Percentiles rank a stretch among this genome's conserved stretches.
These are phyloP conservation scores for Beris chalybata DNA, from an alignment of 2,888 invertebrate species.

Conservation along the genomic window DNA sequence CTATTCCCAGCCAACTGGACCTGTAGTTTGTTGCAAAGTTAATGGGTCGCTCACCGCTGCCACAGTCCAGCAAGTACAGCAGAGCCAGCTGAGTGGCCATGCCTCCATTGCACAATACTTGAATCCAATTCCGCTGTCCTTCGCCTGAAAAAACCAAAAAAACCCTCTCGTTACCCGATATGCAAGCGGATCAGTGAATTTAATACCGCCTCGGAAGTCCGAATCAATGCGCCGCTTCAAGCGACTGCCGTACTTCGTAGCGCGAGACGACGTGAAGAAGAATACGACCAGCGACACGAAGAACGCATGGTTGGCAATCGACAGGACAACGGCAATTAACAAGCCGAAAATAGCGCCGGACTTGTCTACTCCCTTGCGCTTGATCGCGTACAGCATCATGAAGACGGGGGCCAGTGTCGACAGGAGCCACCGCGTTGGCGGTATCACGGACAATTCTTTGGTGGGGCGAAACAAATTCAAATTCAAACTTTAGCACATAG, in stretches of 20 bases:
- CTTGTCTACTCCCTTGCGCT: slow-evolving; percentile 66
- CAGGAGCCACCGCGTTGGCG: slow-evolving; percentile 54
- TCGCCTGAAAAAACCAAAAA: slow-evolving; percentile 58
- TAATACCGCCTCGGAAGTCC: slow-evolving; percentile 77
- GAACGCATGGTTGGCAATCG: slow-evolving; percentile 77
- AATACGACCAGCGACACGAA: slow-evolving; percentile 72
- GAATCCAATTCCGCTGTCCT: slow-evolving; percentile 86
- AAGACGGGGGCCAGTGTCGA: slow-evolving; percentile 61
- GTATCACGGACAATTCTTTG: slow-evolving; percentile 42
- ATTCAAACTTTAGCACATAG: background rate
- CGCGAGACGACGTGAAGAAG: slow-evolving; percentile 78
- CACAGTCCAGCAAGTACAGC: slow-evolving; percentile 77
- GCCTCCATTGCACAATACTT: slow-evolving; percentile 87
- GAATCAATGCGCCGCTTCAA: slow-evolving; percentile 71
- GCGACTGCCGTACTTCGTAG: slow-evolving; percentile 73
- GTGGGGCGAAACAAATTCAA: too few species aligned
- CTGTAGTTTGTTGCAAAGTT: slow-evolving; percentile 76
- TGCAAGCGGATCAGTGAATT: background rate
- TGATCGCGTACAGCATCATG: slow-evolving; percentile 68
- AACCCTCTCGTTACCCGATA: background rate
- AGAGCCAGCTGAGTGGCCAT: slow-evolving; percentile 79
- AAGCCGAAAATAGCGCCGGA: slow-evolving; percentile 74
- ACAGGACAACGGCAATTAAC: slow-evolving; percentile 73
- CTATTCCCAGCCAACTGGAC: slow-evolving; percentile 80
- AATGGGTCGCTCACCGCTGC: slow-evolving; percentile 75